Evolutionary conservation across 2,113 vertebrate species (phyloP).

Genomic region (Cheilinus undulatus): DNA sequence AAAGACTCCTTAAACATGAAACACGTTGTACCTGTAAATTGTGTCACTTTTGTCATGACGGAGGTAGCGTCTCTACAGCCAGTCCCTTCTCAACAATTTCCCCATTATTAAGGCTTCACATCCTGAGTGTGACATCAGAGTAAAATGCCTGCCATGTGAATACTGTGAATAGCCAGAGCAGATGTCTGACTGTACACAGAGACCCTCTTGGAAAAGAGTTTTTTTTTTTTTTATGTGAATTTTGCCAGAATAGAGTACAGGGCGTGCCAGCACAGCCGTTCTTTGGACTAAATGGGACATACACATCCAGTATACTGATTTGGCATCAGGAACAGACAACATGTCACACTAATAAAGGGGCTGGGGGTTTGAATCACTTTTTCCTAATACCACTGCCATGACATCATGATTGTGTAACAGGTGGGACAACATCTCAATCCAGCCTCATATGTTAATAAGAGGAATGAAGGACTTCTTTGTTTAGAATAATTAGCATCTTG

Average conservation of each 20-base stretch:
- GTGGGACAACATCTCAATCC: slow-evolving; percentile 57
- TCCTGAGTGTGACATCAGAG: too few species aligned
- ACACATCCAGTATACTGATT: slow-evolving; percentile 13
- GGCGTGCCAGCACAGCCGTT: slow-evolving; percentile 32
- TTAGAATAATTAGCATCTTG: slow-evolving; percentile 27
- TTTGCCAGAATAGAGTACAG: slow-evolving; percentile 15
- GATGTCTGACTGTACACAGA: slow-evolving; percentile 24
- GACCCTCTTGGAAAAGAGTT: slow-evolving; percentile 12
- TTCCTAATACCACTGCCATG: slow-evolving; percentile 61
- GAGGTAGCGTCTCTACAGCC: too few species aligned
- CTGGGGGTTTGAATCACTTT: slow-evolving; percentile 54
- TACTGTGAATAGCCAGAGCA: slow-evolving; percentile 33
- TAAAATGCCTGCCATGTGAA: too few species aligned
- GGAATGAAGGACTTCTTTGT: slow-evolving; percentile 66
- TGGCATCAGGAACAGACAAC: slow-evolving; percentile 23
- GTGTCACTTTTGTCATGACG: too few species aligned
- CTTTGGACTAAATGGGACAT: slow-evolving; percentile 17
- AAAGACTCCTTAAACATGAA: too few species aligned
- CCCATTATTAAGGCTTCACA: too few species aligned
- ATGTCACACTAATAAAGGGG: slow-evolving; percentile 23
- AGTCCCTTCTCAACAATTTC: too few species aligned
- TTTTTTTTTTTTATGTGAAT: slow-evolving; percentile 43
- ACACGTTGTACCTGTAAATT: too few species aligned
- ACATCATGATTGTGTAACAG: slow-evolving; percentile 73
- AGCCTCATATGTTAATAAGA: slow-evolving; percentile 19